Evolutionary conservation across 2,797 vertebrate genomes (phyloP), one percentile per base, ranked within the genome.

Genomic region (Nyctalus aviator): DNA sequence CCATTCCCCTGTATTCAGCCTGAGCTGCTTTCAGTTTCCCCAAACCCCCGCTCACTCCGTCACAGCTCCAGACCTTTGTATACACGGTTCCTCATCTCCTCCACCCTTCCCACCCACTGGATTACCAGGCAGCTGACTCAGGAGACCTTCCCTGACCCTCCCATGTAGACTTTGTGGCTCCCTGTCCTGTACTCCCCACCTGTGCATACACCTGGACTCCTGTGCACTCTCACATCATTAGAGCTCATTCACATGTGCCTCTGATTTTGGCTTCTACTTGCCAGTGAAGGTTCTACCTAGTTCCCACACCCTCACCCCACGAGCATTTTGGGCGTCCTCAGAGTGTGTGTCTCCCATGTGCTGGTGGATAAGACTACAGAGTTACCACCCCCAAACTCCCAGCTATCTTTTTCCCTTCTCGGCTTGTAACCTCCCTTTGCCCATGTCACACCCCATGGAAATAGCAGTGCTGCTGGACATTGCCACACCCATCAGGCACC

Each of bases 141-240:
- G 76, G 88, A 88, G 82, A 68, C 64, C 57, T 79, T 68, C 55
- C 64, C 14, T 73, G 78, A 82, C 79, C 76, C 95, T 87, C 94
- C 94, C 32, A 6, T 14, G 17, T 11, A 94, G 95, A 94, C 97
- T 73, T 55, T 35, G 68, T 91, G 94, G 91, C 90, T 96, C 86
- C 78, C 1, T 75, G 21, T 53, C 48, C 20, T n/a, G 27, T 13
- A n/a, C 15, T 86, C 66, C 53, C 75, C n/a, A 8, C 79, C 77
- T 76, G 68, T 10, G 14, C 21, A 66, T 55, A 90, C 83, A 90
- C 59, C 76, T 91, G 75, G 46, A 50, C 84, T 88, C 57, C 12
- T 35, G 64, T 72, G 66, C 41, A 30, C 68, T 17, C 6, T 55
- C 83, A 69, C 18, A 2, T 85, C 21, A 0, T 66, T 53, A 37